These are phyloP conservation scores for Sisyra terminalis DNA, from an alignment of 2,888 invertebrate genomes.

Conservation along the genomic window DNA sequence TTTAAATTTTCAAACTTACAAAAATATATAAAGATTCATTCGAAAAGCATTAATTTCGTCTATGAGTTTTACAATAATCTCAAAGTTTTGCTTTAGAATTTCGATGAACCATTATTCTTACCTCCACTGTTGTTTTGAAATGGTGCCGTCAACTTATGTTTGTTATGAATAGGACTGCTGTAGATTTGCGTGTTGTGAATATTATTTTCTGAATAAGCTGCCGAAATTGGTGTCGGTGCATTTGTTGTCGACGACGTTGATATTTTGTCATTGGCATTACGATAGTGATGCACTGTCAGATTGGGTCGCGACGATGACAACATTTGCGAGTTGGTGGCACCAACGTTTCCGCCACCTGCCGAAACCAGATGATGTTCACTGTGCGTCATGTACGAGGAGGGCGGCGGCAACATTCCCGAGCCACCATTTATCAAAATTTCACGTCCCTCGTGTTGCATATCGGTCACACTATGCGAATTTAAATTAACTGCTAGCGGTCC, in stretches of 20 bases:
- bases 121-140: slow-evolving; percentile 7
- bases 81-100: not conserved
- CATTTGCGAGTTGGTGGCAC: slow-evolving; percentile 10
- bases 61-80: not conserved
- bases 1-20: not conserved
- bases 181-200: slow-evolving; percentile 22
- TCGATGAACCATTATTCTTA: not conserved
- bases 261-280: too few relatives aligned
- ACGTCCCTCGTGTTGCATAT: slow-evolving; percentile 13
- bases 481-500: slow-evolving; percentile 23
- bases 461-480: slow-evolving; percentile 24
- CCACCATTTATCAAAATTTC: slow-evolving; percentile 20
- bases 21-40: not conserved
- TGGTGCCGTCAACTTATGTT: slow-evolving; percentile 1
- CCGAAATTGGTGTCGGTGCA: slow-evolving; percentile 15
- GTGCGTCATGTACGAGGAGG: slow-evolving; percentile 14
- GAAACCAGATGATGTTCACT: slow-evolving; percentile 17
- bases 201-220: slow-evolving; percentile 29
- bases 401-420: slow-evolving; percentile 14
- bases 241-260: slow-evolving; percentile 10
- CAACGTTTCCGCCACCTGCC: not conserved
- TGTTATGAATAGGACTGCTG: slow-evolving; percentile 22
- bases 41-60: not conserved
- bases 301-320: slow-evolving; percentile 14
- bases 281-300: slow-evolving; percentile 10